Conservation (phyloP, 2,888 invertebrate genomes). For the Epinotia ramella region DNA sequence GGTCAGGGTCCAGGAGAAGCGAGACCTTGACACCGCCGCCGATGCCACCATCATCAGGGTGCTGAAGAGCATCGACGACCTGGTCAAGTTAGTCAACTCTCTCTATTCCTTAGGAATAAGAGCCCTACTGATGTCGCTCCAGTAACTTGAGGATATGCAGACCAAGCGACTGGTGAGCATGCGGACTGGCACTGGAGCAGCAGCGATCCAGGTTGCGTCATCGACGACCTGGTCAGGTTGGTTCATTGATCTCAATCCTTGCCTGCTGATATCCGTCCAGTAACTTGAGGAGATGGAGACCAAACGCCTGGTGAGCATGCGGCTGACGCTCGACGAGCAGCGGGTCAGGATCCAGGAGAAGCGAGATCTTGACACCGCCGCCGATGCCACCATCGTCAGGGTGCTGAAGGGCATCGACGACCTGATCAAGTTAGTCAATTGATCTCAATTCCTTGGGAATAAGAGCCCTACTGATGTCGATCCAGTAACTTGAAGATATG, state of each 20-base stretch:
- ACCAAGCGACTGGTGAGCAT: background rate
- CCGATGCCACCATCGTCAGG: slow-evolving; percentile 62
- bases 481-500: background rate
- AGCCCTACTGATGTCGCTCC: background rate
- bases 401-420: slow-evolving; percentile 76
- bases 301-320: slow-evolving; percentile 46
- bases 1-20: slow-evolving; percentile 53
- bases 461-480: background rate
- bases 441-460: background rate
- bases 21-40: slow-evolving; percentile 59
- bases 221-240: background rate
- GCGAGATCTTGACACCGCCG: slow-evolving; percentile 57
- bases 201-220: background rate
- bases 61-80: slow-evolving; percentile 72
- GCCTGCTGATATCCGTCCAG: no score
- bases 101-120: background rate
- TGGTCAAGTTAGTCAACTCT: background rate
- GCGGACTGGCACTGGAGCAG: no score
- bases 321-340: slow-evolving; percentile 53
- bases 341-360: slow-evolving; percentile 54
- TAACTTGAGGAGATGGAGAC: no score
- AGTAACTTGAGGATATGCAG: background rate
- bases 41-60: slow-evolving; percentile 63
- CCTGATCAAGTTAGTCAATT: background rate
- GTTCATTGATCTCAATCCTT: background rate